phyloP scores from a whole-genome alignment of 2,888 invertebrate genomes.

The Synanthedon vespiformis region DNA sequence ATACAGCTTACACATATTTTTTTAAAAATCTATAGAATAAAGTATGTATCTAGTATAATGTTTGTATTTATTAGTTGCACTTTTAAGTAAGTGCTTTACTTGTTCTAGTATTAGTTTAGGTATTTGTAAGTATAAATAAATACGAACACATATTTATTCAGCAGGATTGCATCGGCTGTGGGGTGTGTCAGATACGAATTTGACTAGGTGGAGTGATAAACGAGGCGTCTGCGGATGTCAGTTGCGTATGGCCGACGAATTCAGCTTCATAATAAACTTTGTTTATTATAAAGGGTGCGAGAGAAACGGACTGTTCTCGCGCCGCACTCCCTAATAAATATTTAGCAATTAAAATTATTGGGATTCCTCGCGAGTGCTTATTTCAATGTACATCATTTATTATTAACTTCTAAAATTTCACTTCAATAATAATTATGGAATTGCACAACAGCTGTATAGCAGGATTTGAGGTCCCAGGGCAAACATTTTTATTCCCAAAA shows the following conservation, averaged over 20 bases:
- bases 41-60: no score
- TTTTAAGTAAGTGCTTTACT: no score
- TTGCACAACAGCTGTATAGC: no score
- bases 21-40: no score
- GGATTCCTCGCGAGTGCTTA: background rate
- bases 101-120: no score
- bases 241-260: conserved; percentile 13
- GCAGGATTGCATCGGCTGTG: background rate
- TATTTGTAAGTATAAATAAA: no score
- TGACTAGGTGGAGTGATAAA: conserved; percentile 8
- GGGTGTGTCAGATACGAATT: background rate
- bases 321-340: background rate
- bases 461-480: no score
- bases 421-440: no score
- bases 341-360: background rate
- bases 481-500: no score
- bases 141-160: background rate
- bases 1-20: no score
- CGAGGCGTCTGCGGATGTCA: conserved; percentile 15
- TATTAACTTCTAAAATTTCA: no score
- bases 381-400: background rate
- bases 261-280: conserved; percentile 20
- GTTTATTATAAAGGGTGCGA: conserved; percentile 18
- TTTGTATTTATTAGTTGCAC: no score
- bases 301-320: conserved; percentile 1